Evolutionary conservation across 2,888 invertebrate species (phyloP).

Genomic region (Poecilobothrus nobilitatus): DNA sequence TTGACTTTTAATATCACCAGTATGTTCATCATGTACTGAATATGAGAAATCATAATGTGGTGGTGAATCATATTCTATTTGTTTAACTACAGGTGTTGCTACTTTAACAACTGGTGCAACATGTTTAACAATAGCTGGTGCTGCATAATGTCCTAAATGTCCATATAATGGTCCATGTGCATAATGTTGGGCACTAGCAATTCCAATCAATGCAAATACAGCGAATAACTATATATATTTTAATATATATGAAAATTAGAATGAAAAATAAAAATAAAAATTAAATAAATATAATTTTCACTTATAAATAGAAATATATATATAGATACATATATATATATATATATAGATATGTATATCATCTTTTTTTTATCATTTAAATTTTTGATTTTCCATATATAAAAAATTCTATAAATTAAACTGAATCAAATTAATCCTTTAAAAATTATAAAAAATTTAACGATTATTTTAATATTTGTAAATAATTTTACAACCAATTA

Average conservation of each 20-base stretch:
- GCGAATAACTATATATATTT: constrained; percentile 31
- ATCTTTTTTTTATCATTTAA: neutral
- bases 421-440: too few species aligned
- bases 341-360: neutral
- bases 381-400: neutral
- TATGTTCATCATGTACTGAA: constrained; percentile 46
- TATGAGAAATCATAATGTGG: constrained; percentile 47
- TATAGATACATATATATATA: too few species aligned
- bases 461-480: too few species aligned
- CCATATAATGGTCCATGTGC: constrained; percentile 9
- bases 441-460: too few species aligned
- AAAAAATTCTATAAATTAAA: neutral
- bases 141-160: constrained; percentile 22
- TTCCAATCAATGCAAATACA: constrained; percentile 32
- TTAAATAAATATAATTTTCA: neutral
- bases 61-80: constrained; percentile 37
- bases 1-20: constrained; percentile 48
- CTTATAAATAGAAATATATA: neutral
- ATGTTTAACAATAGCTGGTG: constrained; percentile 30
- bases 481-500: too few species aligned
- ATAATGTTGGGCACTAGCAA: constrained; percentile 29
- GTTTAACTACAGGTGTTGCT: constrained; percentile 17
- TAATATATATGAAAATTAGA: constrained; percentile 9
- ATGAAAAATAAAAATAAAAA: neutral
- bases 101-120: constrained; percentile 21